phyloP scores from a whole-genome alignment of 2,888 invertebrate species.

The Ichneumoninae sp. region DNA sequence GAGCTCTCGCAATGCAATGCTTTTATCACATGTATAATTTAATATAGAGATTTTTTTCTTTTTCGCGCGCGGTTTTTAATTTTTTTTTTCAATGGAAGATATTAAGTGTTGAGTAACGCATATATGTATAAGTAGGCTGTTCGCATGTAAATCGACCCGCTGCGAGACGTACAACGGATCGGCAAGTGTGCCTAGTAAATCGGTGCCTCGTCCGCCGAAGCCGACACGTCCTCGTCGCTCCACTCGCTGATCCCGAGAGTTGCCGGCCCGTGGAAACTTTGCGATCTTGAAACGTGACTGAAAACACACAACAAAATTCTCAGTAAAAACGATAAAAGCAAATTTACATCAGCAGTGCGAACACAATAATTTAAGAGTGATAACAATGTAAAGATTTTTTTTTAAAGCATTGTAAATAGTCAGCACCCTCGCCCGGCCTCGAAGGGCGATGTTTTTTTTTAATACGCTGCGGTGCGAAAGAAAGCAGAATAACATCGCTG shows the following conservation, averaged over 20 bases:
- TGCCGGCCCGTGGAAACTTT: conserved; percentile 88
- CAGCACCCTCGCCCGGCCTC: neutral
- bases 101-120: conserved; percentile 54
- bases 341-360: conserved; percentile 35
- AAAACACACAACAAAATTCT: neutral
- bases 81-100: conserved; percentile 60
- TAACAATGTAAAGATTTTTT: neutral
- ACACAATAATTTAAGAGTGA: conserved; percentile 32
- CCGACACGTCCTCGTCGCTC: conserved; percentile 78
- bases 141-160: conserved; percentile 14
- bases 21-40: conserved; percentile 62
- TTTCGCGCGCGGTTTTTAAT: conserved; percentile 45
- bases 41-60: conserved; percentile 48
- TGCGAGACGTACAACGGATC: conserved; percentile 38
- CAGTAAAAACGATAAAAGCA: neutral
- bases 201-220: conserved; percentile 77
- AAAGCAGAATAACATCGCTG: conserved; percentile 36
- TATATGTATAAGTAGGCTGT: conserved; percentile 54
- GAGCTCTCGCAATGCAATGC: conserved; percentile 44
- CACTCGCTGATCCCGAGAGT: conserved; percentile 82
- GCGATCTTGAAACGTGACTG: conserved; percentile 87
- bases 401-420: conserved; percentile 38
- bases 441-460: neutral
- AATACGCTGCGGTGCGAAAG: conserved; percentile 25
- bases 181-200: conserved; percentile 70